Conservation (phyloP, 2,888 invertebrate species). For the Syrista parreyssii region DNA sequence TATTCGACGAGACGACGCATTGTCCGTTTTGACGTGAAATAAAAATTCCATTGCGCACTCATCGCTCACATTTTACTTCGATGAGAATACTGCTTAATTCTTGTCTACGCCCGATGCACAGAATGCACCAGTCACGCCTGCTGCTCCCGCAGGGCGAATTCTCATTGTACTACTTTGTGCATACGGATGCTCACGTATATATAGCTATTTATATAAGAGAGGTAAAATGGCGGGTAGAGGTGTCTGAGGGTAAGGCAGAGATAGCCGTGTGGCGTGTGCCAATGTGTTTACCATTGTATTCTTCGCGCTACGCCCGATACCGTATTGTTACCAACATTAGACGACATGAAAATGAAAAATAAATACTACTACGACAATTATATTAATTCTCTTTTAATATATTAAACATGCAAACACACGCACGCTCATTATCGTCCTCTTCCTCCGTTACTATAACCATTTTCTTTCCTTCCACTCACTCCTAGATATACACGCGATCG, state of each 20-base stretch:
- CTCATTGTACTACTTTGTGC: constrained; percentile 27
- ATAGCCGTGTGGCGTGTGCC: background rate
- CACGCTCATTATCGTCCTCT: constrained; percentile 17
- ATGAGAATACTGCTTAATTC: background rate
- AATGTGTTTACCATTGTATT: background rate
- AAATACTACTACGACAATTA: constrained; percentile 3
- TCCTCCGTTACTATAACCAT: constrained; percentile 16
- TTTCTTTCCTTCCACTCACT: constrained; percentile 28
- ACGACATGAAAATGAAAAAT: constrained; percentile 1
- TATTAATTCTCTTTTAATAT: constrained; percentile 2
- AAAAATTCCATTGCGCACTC: constrained; percentile 23
- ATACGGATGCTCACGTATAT: constrained; percentile 33
- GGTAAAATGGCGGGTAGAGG: background rate
- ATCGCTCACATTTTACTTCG: constrained; percentile 1
- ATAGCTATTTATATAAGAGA: constrained; percentile 21
- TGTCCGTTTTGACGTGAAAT: constrained; percentile 11
- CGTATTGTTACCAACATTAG: background rate
- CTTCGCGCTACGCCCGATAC: background rate
- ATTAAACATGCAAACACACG: constrained; percentile 14
- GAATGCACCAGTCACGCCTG: background rate
- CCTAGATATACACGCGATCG: constrained; percentile 16
- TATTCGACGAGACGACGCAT: background rate
- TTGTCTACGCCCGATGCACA: background rate
- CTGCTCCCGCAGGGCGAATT: background rate
- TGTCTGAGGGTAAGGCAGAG: background rate